Evolutionary conservation across 1,140 invertebrate genomes (phyloP).

Genomic region (Nasonia longicornis): DNA sequence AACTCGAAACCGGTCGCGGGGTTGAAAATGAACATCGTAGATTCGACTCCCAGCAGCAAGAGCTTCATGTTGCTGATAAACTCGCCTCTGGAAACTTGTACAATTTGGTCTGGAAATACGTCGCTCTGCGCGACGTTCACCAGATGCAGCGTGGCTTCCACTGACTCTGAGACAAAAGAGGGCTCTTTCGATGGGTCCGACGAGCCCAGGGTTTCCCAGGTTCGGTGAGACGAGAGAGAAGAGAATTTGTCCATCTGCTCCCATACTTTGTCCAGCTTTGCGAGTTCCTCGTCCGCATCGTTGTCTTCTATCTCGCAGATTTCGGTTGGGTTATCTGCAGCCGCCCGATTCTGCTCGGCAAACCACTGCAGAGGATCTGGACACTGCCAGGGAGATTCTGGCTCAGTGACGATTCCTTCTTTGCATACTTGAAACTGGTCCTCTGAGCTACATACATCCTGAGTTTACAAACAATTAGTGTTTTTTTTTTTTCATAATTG

Average conservation of each 20-base stretch:
- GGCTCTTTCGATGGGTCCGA: conserved; percentile 53
- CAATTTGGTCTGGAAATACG: conserved; percentile 21
- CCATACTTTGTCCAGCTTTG: conserved; percentile 50
- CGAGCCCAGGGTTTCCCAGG: conserved; percentile 63
- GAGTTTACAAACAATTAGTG: conserved; percentile 37
- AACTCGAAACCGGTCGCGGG: conserved; percentile 56
- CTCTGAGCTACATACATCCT: conserved; percentile 44
- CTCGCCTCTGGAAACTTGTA: conserved; percentile 54
- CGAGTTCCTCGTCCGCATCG: neutral
- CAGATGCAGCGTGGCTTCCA: conserved; percentile 57
- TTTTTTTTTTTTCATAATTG: neutral
- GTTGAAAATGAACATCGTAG: conserved; percentile 63
- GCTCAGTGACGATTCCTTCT: conserved; percentile 52
- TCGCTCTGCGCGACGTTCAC: conserved; percentile 42
- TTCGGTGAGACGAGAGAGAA: conserved; percentile 52
- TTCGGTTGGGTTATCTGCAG: neutral
- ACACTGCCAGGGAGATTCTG: conserved; percentile 49
- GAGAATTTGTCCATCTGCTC: conserved; percentile 47
- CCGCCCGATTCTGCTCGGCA: neutral
- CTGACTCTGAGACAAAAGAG: conserved; percentile 58
- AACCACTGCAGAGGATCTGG: conserved; percentile 33
- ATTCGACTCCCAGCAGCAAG: conserved; percentile 68
- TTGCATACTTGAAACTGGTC: conserved; percentile 41
- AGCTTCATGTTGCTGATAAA: conserved; percentile 65
- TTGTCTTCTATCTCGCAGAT: conserved; percentile 29